Evolutionary conservation across 2,888 invertebrate genomes (phyloP), one percentile per base, ranked within the genome.

Genomic region (Hypena proboscidalis): DNA sequence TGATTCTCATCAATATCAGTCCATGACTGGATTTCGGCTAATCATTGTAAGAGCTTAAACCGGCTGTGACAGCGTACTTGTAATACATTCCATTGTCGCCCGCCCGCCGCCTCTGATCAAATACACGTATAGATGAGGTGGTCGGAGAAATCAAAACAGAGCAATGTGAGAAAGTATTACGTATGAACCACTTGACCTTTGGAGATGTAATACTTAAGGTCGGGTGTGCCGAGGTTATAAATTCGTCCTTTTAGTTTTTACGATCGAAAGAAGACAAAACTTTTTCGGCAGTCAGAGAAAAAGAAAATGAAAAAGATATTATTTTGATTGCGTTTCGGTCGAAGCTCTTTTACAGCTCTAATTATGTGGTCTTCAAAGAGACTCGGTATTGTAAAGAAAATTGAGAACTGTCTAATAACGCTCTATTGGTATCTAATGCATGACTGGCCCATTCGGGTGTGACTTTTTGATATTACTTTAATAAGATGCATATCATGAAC

Each of bases 21-120:
- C 70, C 77, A 76, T 79, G 78, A 74, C 74, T 67, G 63, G 67
- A 67, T 72, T 76, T 70, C 69, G 67, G 71, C 71, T 77, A 76
- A 79, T 77, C 78, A 76, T 77, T 66, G 66, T 65, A 61, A 61
- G 43, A 41, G 69, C 58, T 68, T 66, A 64, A 74, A 72, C 72
- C 72, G 69, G 70, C 73, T 72, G 63, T 68, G 76, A 74, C 71
- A 72, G 65, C 55, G 60, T 61, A 51, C 51, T 56, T 49, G 53
- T 60, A 57, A 65, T 58, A 60, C 72, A 77, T 77, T 78, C 78
- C 74, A 68, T 55, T 66, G 69, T 67, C 59, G 63, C 64, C 54
- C 39, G 46, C n/a, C n/a, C 31, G 35, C 44, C 50, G 55, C 49
- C 39, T 27, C 27, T 45, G 31, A 41, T 43, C 42, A 56, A 31